A percentile compares a stretch with the other conserved stretches of the same genome.
These are phyloP conservation scores for Bibio marci DNA, from an alignment of 2,888 invertebrate genomes.

Conservation along the genomic window DNA sequence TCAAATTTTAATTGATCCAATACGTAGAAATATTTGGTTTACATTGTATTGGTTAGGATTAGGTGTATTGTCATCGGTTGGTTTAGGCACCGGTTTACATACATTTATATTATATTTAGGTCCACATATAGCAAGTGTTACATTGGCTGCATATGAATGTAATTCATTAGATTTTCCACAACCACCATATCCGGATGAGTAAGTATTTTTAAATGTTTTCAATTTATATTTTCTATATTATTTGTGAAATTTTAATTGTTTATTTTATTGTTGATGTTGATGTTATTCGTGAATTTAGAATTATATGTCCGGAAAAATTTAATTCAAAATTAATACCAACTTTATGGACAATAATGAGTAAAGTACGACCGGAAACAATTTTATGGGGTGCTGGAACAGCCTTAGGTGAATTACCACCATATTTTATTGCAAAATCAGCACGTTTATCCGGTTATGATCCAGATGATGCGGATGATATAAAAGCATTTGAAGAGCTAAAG, in stretches of 20 bases:
- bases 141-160: conserved; percentile 96
- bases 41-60: conserved; percentile 77
- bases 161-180: conserved; percentile 86
- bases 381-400: conserved; percentile 98
- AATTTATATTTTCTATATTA: conserved; percentile 1
- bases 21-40: conserved; percentile 27
- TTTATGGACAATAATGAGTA: conserved; percentile 86
- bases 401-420: conserved; percentile 96
- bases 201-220: conserved; percentile 30
- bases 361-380: conserved; percentile 88
- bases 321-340: conserved; percentile 49
- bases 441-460: conserved; percentile 47
- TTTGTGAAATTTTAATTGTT: conserved; percentile 2
- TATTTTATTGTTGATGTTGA: conserved; percentile 3
- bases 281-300: conserved; percentile 35
- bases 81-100: conserved; percentile 94
- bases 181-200: conserved; percentile 97
- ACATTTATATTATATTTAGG: conserved; percentile 97
- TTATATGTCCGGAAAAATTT: conserved; percentile 69
- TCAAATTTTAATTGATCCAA: conserved; percentile 23
- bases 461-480: conserved; percentile 49
- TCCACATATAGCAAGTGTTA: conserved; percentile 97
- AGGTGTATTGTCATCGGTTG: conserved; percentile 93
- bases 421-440: conserved; percentile 98
- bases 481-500: conserved; percentile 54